Base-by-base conservation (phyloP, 2,113 vertebrate species). In the Saccopteryx bilineata region DNA sequence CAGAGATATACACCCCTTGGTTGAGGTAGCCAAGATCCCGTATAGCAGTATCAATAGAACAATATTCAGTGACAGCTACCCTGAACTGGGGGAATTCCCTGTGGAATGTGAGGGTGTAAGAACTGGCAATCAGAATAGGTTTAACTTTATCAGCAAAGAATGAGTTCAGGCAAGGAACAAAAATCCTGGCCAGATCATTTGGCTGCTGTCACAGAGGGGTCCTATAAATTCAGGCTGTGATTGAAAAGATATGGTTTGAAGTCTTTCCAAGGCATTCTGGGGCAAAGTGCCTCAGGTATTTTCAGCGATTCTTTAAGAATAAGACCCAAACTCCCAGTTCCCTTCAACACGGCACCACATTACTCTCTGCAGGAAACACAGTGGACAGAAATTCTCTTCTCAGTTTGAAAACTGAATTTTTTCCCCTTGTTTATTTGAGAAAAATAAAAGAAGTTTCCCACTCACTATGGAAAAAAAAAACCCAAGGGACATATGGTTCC, bases 171-270 rank as follows among this genome's bases (percentile, higher is more conserved):
- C 56, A 15, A 9, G 17, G 83, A 80, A 83, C 69, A 86, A 50
- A 92, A 74, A 10, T n/a, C 31, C 50, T 3, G 26, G 69, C 75
- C 84, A 78, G 56, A 68, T 63, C 28, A 72, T 63, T 87, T 87
- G 80, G 91, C 50, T 24, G 24, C 87, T 82, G 39, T 78, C 65
- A 63, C 84, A 58, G 60, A 65, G 56, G 66, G 79, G 74, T 69
- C 68, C 31, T 72, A 13, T 66, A 31, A 82, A n/a, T 52, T 69
- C 69, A 63, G 50, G 79, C 63, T 13, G 17, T 56, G 17, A 12
- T 71, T 90, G 93, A 83, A 61, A 68, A 83, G 74, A 69, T 33
- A 24, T 46, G 80, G 85, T 75, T 58, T 82, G 87, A 95, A 92
- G 84, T 33, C 74, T 52, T 92, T 78, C 94, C 87, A 93, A 82